Base-by-base conservation (phyloP, 2,797 vertebrate species). In the Ptychobarbus kaznakovi region DNA sequence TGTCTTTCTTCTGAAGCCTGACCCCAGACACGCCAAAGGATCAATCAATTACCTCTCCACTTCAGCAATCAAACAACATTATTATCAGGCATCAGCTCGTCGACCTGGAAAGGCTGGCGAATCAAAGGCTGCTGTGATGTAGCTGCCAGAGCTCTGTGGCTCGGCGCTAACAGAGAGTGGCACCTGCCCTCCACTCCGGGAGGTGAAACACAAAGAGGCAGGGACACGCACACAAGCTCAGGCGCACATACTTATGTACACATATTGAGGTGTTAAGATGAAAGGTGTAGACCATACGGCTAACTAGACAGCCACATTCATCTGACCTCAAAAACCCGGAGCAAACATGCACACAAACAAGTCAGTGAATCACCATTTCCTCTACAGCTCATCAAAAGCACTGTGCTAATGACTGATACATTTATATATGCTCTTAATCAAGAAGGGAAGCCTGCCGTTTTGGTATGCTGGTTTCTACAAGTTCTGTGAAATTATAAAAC, bases 71-170 rank as follows among this genome's bases (percentile, higher is more conserved):
- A 95, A 96, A 96, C 94, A 95, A 92, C 83, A 87, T 92, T 92
- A 96, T 95, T 96, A 95, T 94, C 85, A 91, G 93, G 94, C 96
- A 96, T 92, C 94, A 92, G 93, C 91, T 94, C 94, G 91, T 73
- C 96, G 96, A 97, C 96, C 96, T 95, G 93, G 95, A 97, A 97
- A 95, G 95, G 95, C 93, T 94, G 93, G 93, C 91, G 92, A 93
- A 96, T 93, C 94, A 95, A 93, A 93, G 94, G 91, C 93, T 88
- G 81, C 86, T 91, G 73, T 92, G 95, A 95, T 94, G 93, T 88
- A 25, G 91, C 90, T 92, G 91, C 90, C 88, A 92, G 94, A 93
- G 89, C 94, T 95, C 93, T 92, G 90, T 92, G 92, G 93, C 93
- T 88, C 91, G 92, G 95, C 80, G 91, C 92, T 96, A 97, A 97